Base-by-base conservation (phyloP, 2,113 vertebrate species). In the Dicaeum eximium region DNA sequence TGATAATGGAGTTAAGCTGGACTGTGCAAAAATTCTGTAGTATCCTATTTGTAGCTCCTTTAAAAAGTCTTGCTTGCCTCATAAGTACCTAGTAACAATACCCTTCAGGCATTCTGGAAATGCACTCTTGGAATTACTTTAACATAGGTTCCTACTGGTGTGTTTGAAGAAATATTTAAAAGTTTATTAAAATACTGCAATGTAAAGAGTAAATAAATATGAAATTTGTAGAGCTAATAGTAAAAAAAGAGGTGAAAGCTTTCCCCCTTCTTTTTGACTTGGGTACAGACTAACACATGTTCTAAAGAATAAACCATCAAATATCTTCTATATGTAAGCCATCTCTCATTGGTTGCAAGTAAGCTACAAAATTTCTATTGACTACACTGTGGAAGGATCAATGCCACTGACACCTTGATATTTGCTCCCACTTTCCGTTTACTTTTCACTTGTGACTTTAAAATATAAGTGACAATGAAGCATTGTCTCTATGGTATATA, bases 401-500 rank as follows among this genome's bases (percentile, higher is more conserved):
- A 33, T 67, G 86, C 64, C 72, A 61, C 61, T 69, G 88, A 70
- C 72, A 93, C 80, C 85, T 94, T 90, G 66, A 91, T 84, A 54
- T 79, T 80, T 80, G 72, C 90, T 96, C 92, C 95, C 47, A 53
- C 48, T 96, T 97, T 96, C 94, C 75, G 56, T 97, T 96, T 96
- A 80, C 82, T 88, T 94, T 97, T 95, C 86, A 95, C 91, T 88
- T 97, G 83, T 87, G 75, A 86, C 77, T 85, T 74, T 82, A 94
- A 95, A 93, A 67, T 88, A 69, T 48, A 84, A 94, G 90, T 71
- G 86, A 79, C 92, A 91, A 86, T 86, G 90, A 75, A 69, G 73
- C 72, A 91, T 91, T 90, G 60, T 79, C 88, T 90, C 79, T 77
- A 51, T 91, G 74, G 92, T 77, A 84, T 90, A 92, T 91, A 97